Conservation (phyloP, 2,888 invertebrate genomes). For the Acutogordius australiensis region DNA sequence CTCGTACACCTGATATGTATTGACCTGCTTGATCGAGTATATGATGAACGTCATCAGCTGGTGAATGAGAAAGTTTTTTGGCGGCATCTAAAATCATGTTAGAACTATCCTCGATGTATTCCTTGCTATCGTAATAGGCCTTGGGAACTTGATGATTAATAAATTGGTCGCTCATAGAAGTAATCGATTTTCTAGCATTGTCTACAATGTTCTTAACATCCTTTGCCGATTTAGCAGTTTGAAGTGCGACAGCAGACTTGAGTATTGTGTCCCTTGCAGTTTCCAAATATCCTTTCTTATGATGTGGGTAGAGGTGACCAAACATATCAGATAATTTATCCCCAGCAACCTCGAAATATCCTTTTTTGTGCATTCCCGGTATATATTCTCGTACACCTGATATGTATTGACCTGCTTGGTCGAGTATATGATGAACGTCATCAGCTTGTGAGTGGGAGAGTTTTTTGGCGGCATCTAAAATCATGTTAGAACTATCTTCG, state of each 20-base stretch:
- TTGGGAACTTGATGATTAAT: background rate
- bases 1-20: background rate
- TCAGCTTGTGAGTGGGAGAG: background rate
- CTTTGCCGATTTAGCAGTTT: background rate
- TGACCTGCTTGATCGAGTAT: background rate
- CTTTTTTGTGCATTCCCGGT: background rate
- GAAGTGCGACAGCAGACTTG: background rate
- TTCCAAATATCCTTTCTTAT: background rate
- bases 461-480: background rate
- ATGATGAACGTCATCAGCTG: background rate
- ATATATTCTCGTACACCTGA: background rate
- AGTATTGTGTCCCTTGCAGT: background rate
- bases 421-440: background rate
- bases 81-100: background rate
- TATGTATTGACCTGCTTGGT: background rate
- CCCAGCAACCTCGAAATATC: background rate
- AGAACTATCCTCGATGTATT: background rate
- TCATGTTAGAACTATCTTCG: background rate
- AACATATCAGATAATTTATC: too few relatives aligned
- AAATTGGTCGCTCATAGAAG: background rate
- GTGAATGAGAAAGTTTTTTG: background rate
- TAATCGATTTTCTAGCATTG: background rate
- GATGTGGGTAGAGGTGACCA: background rate
- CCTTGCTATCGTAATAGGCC: background rate
- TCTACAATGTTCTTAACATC: background rate